Conservation (phyloP, 2,797 vertebrate species). For the Erithacus rubecula region DNA sequence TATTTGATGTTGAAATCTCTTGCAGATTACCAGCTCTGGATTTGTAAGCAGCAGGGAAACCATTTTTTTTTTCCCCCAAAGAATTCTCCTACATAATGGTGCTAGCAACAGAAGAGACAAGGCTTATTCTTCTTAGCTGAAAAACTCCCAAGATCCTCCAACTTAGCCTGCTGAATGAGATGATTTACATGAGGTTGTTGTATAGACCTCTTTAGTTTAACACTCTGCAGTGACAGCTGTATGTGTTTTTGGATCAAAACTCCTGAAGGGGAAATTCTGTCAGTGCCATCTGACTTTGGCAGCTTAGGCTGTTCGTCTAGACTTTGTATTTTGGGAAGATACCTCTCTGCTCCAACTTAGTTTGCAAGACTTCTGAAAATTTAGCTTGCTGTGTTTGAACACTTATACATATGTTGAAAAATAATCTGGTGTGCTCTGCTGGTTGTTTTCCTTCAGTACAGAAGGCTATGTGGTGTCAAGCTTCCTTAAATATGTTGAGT, state of each 20-base stretch:
- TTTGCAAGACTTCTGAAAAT: neutral
- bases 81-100: neutral
- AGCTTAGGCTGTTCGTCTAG: neutral
- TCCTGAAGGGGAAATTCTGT: neutral
- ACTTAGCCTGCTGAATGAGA: neutral
- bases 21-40: neutral
- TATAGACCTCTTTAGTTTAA: neutral
- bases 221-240: neutral
- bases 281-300: neutral
- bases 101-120: neutral
- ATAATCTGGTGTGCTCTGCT: neutral
- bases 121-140: neutral
- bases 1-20: neutral
- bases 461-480: neutral
- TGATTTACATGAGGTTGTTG: neutral
- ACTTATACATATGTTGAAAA: neutral
- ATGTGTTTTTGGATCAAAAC: neutral
- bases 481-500: neutral
- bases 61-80: accelerated
- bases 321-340: neutral
- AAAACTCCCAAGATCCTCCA: neutral
- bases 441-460: neutral
- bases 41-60: neutral
- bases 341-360: neutral
- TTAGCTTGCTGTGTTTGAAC: neutral